Evolutionary conservation across 1,140 invertebrate genomes (phyloP).

Genomic region (Ruditapes philippinarum): DNA sequence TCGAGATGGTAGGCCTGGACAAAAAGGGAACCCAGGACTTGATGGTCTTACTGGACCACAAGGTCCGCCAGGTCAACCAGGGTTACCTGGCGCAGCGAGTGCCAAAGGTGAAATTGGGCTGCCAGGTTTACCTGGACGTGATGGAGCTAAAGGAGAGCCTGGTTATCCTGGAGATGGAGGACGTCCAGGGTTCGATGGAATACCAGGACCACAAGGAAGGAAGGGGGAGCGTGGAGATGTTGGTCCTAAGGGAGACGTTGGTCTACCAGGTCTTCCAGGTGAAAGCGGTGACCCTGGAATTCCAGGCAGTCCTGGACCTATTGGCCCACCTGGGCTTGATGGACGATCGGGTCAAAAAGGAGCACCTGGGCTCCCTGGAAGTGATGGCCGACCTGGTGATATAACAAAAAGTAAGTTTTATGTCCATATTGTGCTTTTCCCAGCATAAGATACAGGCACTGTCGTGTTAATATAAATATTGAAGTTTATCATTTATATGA

Average conservation of each 20-base stretch:
- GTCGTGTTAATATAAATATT: too few species aligned
- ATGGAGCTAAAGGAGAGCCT: neutral
- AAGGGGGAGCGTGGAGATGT: neutral
- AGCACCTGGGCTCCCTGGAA: constrained; percentile 6
- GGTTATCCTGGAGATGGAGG: constrained; percentile 21
- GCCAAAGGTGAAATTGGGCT: constrained; percentile 12
- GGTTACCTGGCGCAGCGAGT: neutral
- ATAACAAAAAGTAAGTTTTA: constrained; percentile 45
- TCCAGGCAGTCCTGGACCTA: neutral
- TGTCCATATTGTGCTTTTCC: too few species aligned
- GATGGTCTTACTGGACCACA: constrained; percentile 3
- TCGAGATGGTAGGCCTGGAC: neutral
- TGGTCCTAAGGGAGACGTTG: neutral
- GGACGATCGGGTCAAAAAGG: constrained; percentile 9
- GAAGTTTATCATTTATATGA: too few species aligned
- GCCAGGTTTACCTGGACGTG: neutral
- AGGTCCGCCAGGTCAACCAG: neutral
- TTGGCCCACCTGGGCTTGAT: neutral
- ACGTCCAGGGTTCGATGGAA: neutral
- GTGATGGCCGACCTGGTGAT: constrained; percentile 47
- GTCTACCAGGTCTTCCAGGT: neutral
- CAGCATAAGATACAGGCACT: too few species aligned
- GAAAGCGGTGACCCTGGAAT: neutral
- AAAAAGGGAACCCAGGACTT: neutral
- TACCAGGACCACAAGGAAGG: neutral